Conservation (phyloP, 1,140 invertebrate genomes). For the Musca domestica region DNA sequence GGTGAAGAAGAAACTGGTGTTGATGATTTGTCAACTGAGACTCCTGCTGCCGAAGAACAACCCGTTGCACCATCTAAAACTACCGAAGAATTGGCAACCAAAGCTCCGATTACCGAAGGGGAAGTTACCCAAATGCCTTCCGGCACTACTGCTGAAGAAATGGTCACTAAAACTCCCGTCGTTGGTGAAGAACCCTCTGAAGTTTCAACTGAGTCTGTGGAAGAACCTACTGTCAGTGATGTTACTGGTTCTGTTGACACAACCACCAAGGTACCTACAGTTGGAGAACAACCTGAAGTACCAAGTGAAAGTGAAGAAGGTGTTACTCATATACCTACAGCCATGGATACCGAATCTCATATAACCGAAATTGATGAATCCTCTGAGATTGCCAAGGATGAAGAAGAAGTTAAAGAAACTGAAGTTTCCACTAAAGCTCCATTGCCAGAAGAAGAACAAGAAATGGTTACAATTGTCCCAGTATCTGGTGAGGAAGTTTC, state of each 20-base stretch:
- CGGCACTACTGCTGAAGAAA: constrained; percentile 23
- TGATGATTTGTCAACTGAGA: constrained; percentile 8
- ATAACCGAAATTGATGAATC: not conserved
- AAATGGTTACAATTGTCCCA: too few species aligned
- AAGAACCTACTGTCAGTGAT: not conserved
- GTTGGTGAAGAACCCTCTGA: too few species aligned
- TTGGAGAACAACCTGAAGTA: not conserved
- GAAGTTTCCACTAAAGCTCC: constrained; percentile 8
- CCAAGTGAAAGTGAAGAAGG: not conserved
- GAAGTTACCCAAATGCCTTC: constrained; percentile 28
- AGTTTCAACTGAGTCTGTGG: too few species aligned
- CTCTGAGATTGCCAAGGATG: not conserved
- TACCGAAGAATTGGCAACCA: constrained; percentile 1
- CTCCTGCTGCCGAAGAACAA: constrained; percentile 19
- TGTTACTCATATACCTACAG: too few species aligned
- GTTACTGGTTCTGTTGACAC: not conserved
- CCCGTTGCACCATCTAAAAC: not conserved
- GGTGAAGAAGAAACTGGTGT: constrained; percentile 27
- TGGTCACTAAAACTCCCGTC: not conserved
- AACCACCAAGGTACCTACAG: not conserved
- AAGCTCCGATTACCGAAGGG: constrained; percentile 13
- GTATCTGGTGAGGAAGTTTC: constrained; percentile 29
- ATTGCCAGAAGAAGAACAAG: constrained; percentile 12
- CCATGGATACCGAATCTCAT: not conserved
- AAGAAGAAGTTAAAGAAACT: constrained; percentile 18